Evolutionary conservation across 1,140 invertebrate genomes (phyloP), one percentile per base, ranked within the genome.

Genomic region (Teleopsis dalmanni): DNA sequence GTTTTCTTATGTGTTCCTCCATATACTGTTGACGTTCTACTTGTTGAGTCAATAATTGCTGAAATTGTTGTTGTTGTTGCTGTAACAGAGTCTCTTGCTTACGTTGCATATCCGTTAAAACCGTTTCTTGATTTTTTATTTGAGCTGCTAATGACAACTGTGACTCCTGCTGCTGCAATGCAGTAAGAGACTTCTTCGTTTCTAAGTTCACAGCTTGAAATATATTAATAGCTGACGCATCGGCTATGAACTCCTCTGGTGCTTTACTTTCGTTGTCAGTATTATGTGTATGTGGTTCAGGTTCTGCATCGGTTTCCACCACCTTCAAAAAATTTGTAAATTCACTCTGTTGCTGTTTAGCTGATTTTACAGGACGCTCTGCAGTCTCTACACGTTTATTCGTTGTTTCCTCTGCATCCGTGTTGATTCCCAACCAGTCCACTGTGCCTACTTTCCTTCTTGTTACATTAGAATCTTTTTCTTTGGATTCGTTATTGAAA

Each of bases 41-140:
- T 38, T 76, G 75, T 40, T 71, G 65, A 47, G 74, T 70, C 4
- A 77, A 47, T 2, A 77, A 53, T 2, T 54, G 41, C 49, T 74
- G 72, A 35, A 76, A 77, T 42, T 72, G 73, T 7, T 57, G 59
- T 48, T 77, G 73, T 51, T 77, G 75, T 31, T 61, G 67, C 26
- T 57, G 52, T 13, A 74, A 48, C 14, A 74, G 54, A 16, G 67
- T 56, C 33, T 75, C 67, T 54, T 77, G 75, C 29, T 69, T 72
- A 3, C 53, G 58, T 53, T 75, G 73, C 59, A 76, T 75, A 35
- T 75, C 72, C 4, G 63, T 38, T 22, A 77, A 51, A 3, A 60
- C 70, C 8, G 69, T 64, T 54, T 77, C 75, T 48, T 76, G 74
- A 48, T 64, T 73, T 52, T 76, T 77, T 59, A 76, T 62, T 55